Conservation (phyloP, 2,888 invertebrate genomes). For the Drosophila histrio region DNA sequence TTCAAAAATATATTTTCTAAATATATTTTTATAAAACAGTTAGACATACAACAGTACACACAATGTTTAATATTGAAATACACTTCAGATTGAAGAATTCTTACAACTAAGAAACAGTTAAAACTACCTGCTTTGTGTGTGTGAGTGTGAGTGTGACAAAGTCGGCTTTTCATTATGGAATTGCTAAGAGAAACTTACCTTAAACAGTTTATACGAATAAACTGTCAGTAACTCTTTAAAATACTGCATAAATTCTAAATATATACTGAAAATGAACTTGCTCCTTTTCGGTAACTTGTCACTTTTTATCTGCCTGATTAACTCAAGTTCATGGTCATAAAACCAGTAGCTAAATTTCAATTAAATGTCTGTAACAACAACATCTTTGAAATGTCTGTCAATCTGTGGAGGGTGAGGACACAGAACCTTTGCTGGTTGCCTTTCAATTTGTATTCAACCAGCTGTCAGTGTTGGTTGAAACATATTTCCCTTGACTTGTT, state of each 20-base stretch:
- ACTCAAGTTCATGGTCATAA: constrained; percentile 21
- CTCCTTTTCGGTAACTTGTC: constrained; percentile 21
- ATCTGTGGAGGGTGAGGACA: neutral
- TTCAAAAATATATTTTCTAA: constrained; percentile 1
- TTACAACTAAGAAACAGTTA: constrained; percentile 20
- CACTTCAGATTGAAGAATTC: constrained; percentile 17
- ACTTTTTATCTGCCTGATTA: constrained; percentile 15
- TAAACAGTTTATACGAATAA: no score
- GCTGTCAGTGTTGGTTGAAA: constrained; percentile 36
- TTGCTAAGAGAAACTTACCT: neutral
- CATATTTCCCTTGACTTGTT: constrained; percentile 28
- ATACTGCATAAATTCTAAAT: neutral
- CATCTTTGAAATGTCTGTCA: constrained; percentile 34
- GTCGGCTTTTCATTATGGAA: neutral
- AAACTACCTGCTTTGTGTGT: neutral
- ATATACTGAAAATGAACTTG: neutral
- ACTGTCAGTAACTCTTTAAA: neutral
- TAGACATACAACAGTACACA: constrained; percentile 8
- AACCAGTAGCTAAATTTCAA: constrained; percentile 40
- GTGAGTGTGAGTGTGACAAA: constrained; percentile 10
- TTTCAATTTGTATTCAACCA: constrained; percentile 18
- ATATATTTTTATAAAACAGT: constrained; percentile 22
- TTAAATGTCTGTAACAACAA: constrained; percentile 28
- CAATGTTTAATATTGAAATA: constrained; percentile 32
- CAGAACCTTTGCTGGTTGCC: neutral